Evolutionary conservation across 2,113 vertebrate genomes (phyloP).

Genomic region (Nesoenas mayeri): DNA sequence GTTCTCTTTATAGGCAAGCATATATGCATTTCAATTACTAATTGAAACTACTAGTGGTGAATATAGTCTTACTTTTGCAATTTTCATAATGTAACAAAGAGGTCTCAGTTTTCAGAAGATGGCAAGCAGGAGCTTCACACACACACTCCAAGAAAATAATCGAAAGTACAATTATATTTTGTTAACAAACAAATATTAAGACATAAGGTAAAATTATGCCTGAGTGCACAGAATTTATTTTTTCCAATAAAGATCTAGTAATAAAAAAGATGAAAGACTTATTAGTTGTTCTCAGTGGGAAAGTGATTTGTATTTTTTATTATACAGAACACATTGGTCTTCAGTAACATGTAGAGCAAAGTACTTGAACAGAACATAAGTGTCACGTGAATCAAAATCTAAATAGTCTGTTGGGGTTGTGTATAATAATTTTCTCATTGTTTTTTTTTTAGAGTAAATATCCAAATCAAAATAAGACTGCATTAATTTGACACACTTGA

Average conservation of each 20-base stretch:
- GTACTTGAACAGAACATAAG: constrained; percentile 14
- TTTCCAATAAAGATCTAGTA: constrained; percentile 31
- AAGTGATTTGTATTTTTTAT: constrained; percentile 49
- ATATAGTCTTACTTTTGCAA: neutral
- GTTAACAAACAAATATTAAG: constrained; percentile 50
- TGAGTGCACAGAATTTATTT: constrained; percentile 36
- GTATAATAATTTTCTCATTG: neutral
- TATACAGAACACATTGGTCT: neutral
- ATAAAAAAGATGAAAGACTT: constrained; percentile 52
- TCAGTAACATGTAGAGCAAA: neutral
- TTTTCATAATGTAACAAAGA: neutral
- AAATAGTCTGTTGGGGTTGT: neutral
- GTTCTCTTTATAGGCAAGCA: neutral
- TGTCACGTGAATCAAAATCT: neutral
- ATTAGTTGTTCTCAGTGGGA: constrained; percentile 38
- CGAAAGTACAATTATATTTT: constrained; percentile 37
- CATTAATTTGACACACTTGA: neutral
- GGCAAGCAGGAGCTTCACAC: neutral
- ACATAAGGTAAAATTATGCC: constrained; percentile 38
- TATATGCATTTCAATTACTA: neutral
- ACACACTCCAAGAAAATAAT: neutral
- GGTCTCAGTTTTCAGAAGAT: neutral
- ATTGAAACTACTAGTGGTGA: neutral
- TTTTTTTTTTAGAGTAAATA: neutral
- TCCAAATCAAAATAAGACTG: neutral